A percentile compares a stretch with the other conserved stretches of the same genome.
These are phyloP conservation scores for Malurus cyaneus DNA, from an alignment of 2,113 vertebrate species.

Conservation along the genomic window DNA sequence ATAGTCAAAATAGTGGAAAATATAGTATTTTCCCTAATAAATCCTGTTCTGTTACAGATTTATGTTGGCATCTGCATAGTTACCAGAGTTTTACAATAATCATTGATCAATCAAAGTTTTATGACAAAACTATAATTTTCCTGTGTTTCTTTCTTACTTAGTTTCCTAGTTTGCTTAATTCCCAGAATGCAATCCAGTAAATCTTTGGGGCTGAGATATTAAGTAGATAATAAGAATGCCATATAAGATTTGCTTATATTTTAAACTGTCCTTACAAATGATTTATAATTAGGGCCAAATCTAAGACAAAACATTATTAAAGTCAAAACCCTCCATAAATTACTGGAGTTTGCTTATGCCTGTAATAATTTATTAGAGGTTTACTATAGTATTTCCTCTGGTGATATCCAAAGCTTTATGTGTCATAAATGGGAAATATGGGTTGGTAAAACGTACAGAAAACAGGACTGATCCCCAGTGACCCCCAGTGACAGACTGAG, in stretches of 20 bases:
- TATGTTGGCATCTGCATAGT: conserved; percentile 68
- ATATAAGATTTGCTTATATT: conserved; percentile 75
- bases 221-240: conserved; percentile 78
- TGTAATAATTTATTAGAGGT: conserved; percentile 67
- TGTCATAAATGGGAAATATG: conserved; percentile 57
- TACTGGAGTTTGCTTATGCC: conserved; percentile 53
- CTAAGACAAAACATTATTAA: conserved; percentile 78
- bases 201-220: conserved; percentile 68
- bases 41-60: conserved; percentile 71
- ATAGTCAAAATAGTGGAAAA: conserved; percentile 73
- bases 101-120: conserved; percentile 76
- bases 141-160: conserved; percentile 63
- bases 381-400: conserved; percentile 59
- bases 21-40: conserved; percentile 73
- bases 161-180: conserved; percentile 76
- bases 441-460: not conserved
- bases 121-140: conserved; percentile 77
- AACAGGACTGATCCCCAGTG: conserved; percentile 14
- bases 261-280: conserved; percentile 71
- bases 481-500: not conserved
- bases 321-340: conserved; percentile 72
- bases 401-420: conserved; percentile 45
- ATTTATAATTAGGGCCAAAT: conserved; percentile 77
- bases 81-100: conserved; percentile 76
- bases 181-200: conserved; percentile 73